A percentile compares a stretch with the other conserved stretches of the same genome.
Conservation (phyloP, 2,797 vertebrate genomes). For the Prunella strophiata region DNA sequence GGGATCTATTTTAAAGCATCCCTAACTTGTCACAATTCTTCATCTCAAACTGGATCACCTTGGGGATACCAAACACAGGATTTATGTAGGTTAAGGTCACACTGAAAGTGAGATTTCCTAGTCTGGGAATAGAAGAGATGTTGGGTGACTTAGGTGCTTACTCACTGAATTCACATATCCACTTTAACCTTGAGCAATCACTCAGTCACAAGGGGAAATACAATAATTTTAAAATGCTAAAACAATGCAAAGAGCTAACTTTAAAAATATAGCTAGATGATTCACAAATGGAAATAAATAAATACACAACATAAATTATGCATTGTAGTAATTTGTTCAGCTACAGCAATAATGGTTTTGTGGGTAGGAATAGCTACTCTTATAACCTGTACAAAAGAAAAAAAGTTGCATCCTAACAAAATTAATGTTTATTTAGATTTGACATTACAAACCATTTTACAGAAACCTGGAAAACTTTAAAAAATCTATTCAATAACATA, state of each 20-base stretch:
- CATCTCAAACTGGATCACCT: neutral
- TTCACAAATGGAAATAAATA: conserved; percentile 13
- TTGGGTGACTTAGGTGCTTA: neutral
- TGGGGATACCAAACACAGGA: neutral
- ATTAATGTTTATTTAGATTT: neutral
- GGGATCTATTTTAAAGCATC: neutral
- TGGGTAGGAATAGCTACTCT: neutral
- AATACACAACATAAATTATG: conserved; percentile 10
- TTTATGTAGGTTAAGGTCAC: neutral
- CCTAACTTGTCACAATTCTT: neutral
- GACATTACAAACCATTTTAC: neutral
- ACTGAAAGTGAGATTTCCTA: neutral
- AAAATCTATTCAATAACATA: neutral
- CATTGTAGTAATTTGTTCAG: neutral
- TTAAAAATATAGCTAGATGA: neutral
- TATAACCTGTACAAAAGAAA: neutral
- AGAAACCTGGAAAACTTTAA: neutral
- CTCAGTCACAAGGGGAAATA: neutral
- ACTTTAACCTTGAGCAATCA: neutral
- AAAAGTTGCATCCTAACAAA: neutral
- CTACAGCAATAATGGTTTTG: neutral
- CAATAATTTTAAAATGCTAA: conserved; percentile 3
- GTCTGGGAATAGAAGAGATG: neutral
- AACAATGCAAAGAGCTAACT: neutral
- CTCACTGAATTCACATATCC: neutral